A percentile compares a stretch with the other conserved stretches of the same genome.
phyloP scores from a whole-genome alignment of 2,888 invertebrate species.

The Dilophus febrilis region DNA sequence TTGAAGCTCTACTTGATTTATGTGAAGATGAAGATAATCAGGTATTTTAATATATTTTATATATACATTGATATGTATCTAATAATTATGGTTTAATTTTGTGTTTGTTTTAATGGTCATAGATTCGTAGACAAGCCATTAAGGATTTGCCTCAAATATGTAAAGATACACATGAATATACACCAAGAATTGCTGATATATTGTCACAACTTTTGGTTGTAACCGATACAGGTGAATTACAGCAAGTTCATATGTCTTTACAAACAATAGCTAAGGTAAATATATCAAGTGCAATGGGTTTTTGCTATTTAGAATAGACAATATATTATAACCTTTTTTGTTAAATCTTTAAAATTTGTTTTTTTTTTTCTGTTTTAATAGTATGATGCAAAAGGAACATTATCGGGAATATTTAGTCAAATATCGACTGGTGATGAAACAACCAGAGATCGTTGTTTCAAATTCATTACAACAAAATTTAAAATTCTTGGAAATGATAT shows the following conservation, averaged over 20 bases:
- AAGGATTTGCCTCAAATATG: slow-evolving; percentile 78
- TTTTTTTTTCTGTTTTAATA: slow-evolving; percentile 7
- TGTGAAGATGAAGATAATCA: slow-evolving; percentile 90
- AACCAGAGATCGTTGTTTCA: slow-evolving; percentile 71
- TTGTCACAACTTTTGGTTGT: slow-evolving; percentile 78
- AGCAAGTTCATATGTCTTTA: slow-evolving; percentile 68
- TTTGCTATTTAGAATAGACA: too few relatives aligned
- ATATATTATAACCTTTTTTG: too few relatives aligned
- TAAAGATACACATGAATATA: slow-evolving; percentile 66
- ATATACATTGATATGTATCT: slow-evolving; percentile 2
- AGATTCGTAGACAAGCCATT: slow-evolving; percentile 90
- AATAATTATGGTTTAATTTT: too few relatives aligned
- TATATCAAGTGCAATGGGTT: neutral
- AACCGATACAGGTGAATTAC: slow-evolving; percentile 69
- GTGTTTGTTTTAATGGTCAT: too few relatives aligned
- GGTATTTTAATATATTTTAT: slow-evolving; percentile 36
- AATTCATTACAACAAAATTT: slow-evolving; percentile 71
- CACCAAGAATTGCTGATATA: slow-evolving; percentile 78
- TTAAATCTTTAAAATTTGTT: neutral
- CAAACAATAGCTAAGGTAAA: slow-evolving; percentile 34
- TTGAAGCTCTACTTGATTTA: slow-evolving; percentile 83
- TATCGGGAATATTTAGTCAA: slow-evolving; percentile 51
- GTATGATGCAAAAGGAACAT: slow-evolving; percentile 34
- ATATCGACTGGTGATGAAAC: slow-evolving; percentile 51
- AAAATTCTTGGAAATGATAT: slow-evolving; percentile 60